phyloP scores from a whole-genome alignment of 2,888 invertebrate species.

The Timema podura region DNA sequence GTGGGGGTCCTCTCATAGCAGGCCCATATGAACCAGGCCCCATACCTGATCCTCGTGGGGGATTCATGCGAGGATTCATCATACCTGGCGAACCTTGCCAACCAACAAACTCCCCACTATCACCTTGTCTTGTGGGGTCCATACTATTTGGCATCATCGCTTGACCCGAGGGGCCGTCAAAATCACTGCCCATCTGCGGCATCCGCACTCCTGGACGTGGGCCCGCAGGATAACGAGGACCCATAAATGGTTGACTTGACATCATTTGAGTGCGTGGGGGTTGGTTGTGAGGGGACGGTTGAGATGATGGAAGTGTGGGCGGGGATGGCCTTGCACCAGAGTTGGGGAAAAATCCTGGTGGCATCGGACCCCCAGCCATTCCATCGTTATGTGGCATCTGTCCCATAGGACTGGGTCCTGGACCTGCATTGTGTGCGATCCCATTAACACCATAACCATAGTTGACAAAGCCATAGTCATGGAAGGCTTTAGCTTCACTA shows the following conservation, averaged over 20 bases:
- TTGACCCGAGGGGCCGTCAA: conserved; percentile 91
- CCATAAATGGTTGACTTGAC: conserved; percentile 78
- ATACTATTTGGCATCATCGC: conserved; percentile 97
- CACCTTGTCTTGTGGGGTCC: conserved; percentile 67
- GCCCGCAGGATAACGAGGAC: conserved; percentile 91
- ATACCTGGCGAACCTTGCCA: conserved; percentile 73
- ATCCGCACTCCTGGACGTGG: conserved; percentile 89
- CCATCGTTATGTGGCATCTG: too few relatives aligned
- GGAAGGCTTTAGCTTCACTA: too few relatives aligned
- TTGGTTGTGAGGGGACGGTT: conserved; percentile 79
- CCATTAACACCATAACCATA: too few relatives aligned
- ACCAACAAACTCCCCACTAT: conserved; percentile 74
- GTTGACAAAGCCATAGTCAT: too few relatives aligned
- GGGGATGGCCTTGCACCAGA: conserved; percentile 44
- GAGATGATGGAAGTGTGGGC: conserved; percentile 69
- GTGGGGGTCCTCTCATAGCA: conserved; percentile 76
- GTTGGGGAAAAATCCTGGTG: conserved; percentile 78
- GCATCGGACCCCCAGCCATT: conserved; percentile 69
- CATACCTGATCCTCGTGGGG: conserved; percentile 83
- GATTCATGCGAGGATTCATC: conserved; percentile 93
- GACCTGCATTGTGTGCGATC: too few relatives aligned
- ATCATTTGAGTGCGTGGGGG: conserved; percentile 60
- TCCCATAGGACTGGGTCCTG: too few relatives aligned
- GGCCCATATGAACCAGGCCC: conserved; percentile 79
- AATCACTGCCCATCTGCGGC: conserved; percentile 92